phyloP scores from a whole-genome alignment of 2,888 invertebrate species.

The Clunio marinus region DNA sequence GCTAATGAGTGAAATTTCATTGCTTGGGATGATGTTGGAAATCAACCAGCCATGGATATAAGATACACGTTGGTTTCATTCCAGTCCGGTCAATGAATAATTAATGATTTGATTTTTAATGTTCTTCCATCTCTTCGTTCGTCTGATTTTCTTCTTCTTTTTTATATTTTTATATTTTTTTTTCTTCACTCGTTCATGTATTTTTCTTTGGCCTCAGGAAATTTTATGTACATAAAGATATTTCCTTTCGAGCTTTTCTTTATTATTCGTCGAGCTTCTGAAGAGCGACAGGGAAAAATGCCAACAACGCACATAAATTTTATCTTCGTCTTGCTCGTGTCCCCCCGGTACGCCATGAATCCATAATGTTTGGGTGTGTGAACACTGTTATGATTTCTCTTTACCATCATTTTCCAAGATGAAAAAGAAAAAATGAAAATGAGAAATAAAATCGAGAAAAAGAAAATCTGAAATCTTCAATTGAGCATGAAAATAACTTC shows the following conservation, averaged over 20 bases:
- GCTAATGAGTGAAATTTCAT: background rate
- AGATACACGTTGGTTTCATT: background rate
- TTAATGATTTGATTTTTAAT: constrained; percentile 13
- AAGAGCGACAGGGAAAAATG: constrained; percentile 1
- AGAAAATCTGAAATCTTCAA: background rate
- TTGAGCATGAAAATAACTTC: constrained; percentile 19
- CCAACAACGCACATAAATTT: constrained; percentile 24
- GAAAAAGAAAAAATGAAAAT: background rate
- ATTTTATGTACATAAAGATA: background rate
- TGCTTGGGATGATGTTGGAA: background rate
- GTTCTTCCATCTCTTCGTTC: background rate
- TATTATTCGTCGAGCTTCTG: background rate
- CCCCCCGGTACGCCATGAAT: background rate
- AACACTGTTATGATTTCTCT: background rate
- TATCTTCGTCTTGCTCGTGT: background rate
- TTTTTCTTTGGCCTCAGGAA: background rate
- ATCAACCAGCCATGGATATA: background rate
- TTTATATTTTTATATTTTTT: too few relatives aligned
- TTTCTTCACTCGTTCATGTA: too few relatives aligned
- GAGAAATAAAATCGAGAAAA: background rate
- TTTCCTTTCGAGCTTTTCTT: background rate
- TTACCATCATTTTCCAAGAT: background rate
- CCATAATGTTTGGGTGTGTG: background rate
- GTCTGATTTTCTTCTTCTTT: background rate
- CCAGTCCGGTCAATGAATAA: constrained; percentile 21